Evolutionary conservation across 2,888 invertebrate genomes (phyloP), one percentile per base, ranked within the genome.

Genomic region (Cylloceria caligata): DNA sequence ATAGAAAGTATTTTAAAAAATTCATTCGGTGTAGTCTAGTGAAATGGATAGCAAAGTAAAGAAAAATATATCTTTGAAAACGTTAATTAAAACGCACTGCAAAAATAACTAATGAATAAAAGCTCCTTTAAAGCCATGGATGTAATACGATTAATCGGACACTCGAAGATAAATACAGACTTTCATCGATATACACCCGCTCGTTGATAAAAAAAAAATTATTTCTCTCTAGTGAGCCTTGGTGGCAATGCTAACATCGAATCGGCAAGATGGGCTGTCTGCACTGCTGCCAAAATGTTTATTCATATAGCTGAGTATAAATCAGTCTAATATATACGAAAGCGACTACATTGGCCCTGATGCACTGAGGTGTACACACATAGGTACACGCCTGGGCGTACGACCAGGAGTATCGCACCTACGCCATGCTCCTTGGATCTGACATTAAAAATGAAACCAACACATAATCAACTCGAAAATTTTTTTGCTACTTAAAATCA

Each of bases 291-390:
- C 84, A 84, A 86, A 87, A 81, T 55, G 62, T 74, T 85, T 84
- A 87, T 87, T 87, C 84, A 86, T 84, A 85, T 83, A n/a, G n/a
- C n/a, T n/a, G 76, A 60, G 81, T 81, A 84, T 87, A 86, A 87
- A 87, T 87, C 87, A 87, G 81, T 80, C 74, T 57, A 79, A 82
- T 83, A 80, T 81, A 71, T 74, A 62, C 47, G 49, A 68, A 77
- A 77, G 76, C 80, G 79, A 84, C 84, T 85, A 81, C 74, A 77
- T 78, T 75, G 42, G 71, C 57, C 24, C 60, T 49, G 42, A 36
- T 49, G 45, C 57, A 47, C 24, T 27, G 39, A 57, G 34, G 24
- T 55, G 24, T 39, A 11, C 11, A n/a, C 30, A 24, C 16, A 36
- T 30, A 24, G 19, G 19, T 42, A 30, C 52, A 13, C 4, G 19